These are phyloP conservation scores for Chlorospingus flavigularis DNA, from an alignment of 2,797 vertebrate genomes.

Conservation along the genomic window DNA sequence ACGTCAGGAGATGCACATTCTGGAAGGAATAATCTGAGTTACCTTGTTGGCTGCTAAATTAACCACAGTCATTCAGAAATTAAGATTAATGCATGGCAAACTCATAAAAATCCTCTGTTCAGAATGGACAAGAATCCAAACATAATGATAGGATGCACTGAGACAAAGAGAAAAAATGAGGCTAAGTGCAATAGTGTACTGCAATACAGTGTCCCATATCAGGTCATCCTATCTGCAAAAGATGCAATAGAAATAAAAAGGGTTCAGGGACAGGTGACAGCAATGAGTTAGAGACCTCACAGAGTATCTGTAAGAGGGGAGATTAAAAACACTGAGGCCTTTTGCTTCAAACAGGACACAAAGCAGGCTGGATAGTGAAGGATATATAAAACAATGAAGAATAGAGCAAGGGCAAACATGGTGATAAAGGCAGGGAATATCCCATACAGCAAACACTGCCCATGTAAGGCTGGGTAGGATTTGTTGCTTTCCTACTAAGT, in stretches of 20 bases:
- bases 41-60: background rate
- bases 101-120: background rate
- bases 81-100: background rate
- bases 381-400: background rate
- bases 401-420: background rate
- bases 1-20: fast-evolving
- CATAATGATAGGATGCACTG: background rate
- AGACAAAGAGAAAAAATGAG: background rate
- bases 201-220: background rate
- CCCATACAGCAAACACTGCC: background rate
- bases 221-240: background rate
- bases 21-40: background rate
- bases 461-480: background rate
- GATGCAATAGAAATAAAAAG: background rate
- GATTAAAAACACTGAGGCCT: background rate
- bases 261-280: background rate
- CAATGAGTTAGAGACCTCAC: background rate
- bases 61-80: background rate
- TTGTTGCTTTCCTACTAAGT: background rate
- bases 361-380: background rate
- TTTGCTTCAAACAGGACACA: background rate
- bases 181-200: background rate
- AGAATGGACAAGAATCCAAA: background rate
- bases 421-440: background rate
- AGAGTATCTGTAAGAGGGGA: background rate